Evolutionary conservation across 2,797 vertebrate species (phyloP), one percentile per base, ranked within the genome.

Genomic region (Lepilemur ruficaudatus): DNA sequence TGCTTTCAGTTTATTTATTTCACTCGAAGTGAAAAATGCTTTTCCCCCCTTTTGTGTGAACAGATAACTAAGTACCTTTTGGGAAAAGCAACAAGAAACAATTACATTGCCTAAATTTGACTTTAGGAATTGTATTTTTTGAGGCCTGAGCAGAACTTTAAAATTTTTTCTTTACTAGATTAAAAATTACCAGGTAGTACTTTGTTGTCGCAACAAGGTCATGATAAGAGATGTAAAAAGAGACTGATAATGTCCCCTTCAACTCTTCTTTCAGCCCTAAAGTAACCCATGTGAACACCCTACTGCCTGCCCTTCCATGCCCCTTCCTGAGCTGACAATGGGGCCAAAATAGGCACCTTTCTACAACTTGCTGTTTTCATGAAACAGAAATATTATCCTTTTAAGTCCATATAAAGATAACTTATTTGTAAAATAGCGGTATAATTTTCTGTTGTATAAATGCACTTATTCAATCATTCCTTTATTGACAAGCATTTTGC

Each of bases 51-150:
- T 93, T 57, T 43, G 20, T 63, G 14, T 83, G 76, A 94, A 32
- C 43, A 72, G 61, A 67, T 79, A 79, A 32, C 50, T 90, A 90
- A 80, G 23, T 17, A 30, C 14, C 15, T 73, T 82, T 94, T 87
- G 79, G 63, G 32, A 89, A 79, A 76, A 93, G n/a, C 28, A 94
- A 89, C 61, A 22, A 12, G 7, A 41, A 82, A 61, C 5, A 59
- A 89, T 52, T 80, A 13, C 8, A 65, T 41, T 93, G 41, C 30
- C 46, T 94, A 79, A 46, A 78, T 78, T 75, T 88, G 63, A 83
- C 76, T 87, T 87, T 82, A 73, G n/a, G 12, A 63, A 79, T 83
- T 92, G 12, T 59, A 76, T 81, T 59, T 92, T 92, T n/a, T 83
- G 63, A 79, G 50, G 28, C 12, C 32, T 85, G 32, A 73, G 35